Evolutionary conservation across 2,797 vertebrate genomes (phyloP).

Genomic region (Takifugu rubripes): DNA sequence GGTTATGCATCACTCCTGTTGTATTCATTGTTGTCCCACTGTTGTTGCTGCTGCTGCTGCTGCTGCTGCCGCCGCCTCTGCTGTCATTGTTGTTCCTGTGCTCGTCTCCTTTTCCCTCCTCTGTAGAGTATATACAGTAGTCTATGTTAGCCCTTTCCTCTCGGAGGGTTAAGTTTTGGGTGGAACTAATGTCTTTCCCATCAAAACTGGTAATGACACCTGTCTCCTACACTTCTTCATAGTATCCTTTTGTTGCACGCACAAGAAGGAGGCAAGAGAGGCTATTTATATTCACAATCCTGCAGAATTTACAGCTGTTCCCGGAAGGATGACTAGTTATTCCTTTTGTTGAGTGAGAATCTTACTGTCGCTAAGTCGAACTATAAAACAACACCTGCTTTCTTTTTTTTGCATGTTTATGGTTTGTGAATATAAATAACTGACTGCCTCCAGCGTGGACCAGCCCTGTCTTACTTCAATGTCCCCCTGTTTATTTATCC

Average conservation of each 20-base stretch:
- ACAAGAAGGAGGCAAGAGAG: constrained; percentile 35
- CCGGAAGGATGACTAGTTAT: background rate
- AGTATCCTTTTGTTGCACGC: constrained; percentile 62
- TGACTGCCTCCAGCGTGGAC: constrained; percentile 56
- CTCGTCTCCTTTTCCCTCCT: constrained; percentile 79
- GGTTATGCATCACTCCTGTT: constrained; percentile 84
- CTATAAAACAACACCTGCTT: too few relatives aligned
- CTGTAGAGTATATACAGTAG: constrained; percentile 50
- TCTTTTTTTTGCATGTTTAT: background rate
- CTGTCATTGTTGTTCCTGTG: constrained; percentile 68
- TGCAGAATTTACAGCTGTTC: constrained; percentile 2
- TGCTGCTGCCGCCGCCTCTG: constrained; percentile 39
- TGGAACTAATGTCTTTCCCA: constrained; percentile 68
- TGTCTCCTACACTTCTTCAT: constrained; percentile 54
- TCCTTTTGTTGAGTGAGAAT: background rate
- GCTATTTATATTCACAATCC: constrained; percentile 39
- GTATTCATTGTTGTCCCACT: constrained; percentile 64
- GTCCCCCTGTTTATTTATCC: constrained; percentile 26
- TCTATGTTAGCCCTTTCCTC: constrained; percentile 63
- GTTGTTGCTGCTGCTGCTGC: constrained; percentile 56
- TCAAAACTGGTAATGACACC: constrained; percentile 63
- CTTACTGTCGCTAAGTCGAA: too few relatives aligned
- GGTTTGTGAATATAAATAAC: constrained; percentile 45
- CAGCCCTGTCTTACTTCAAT: constrained; percentile 48
- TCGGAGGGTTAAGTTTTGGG: constrained; percentile 68